Conservation (phyloP, 1,140 invertebrate genomes). For the Chironomus striatipennis region DNA sequence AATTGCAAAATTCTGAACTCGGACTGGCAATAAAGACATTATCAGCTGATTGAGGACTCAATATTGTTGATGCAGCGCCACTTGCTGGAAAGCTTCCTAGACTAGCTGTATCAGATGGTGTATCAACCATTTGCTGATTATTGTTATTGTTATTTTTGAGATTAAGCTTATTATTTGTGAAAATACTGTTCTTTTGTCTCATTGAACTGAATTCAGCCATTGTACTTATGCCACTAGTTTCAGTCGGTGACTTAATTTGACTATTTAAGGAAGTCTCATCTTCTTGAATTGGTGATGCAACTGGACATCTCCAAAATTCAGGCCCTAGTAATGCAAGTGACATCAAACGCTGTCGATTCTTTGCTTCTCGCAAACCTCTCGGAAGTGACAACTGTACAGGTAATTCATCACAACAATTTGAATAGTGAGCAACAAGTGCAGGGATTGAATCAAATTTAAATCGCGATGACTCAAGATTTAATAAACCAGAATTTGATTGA, state of each 20-base stretch:
- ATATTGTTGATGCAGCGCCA: constrained; percentile 41
- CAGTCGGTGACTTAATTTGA: constrained; percentile 32
- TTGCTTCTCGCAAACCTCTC: constrained; percentile 70
- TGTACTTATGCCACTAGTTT: constrained; percentile 38
- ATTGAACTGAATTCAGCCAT: constrained; percentile 35
- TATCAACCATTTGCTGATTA: constrained; percentile 43
- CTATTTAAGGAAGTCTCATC: constrained; percentile 31
- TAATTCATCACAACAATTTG: constrained; percentile 87
- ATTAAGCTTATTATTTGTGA: constrained; percentile 34
- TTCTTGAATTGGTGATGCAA: constrained; percentile 56
- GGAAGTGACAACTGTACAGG: constrained; percentile 84
- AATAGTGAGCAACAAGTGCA: constrained; percentile 84
- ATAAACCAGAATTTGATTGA: constrained; percentile 66
- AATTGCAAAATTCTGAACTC: constrained; percentile 43
- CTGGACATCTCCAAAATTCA: constrained; percentile 85
- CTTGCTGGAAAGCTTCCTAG: constrained; percentile 54
- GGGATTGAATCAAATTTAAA: constrained; percentile 88
- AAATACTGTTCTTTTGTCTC: constrained; percentile 25
- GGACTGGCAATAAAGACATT: constrained; percentile 69
- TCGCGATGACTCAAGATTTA: constrained; percentile 86
- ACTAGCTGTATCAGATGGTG: constrained; percentile 51
- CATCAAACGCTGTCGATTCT: constrained; percentile 79
- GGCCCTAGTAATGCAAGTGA: constrained; percentile 85
- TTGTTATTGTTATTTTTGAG: constrained; percentile 28
- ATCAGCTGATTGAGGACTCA: constrained; percentile 48